These are phyloP conservation scores for Sciurus niger DNA, from an alignment of 2,113 vertebrate genomes.

Conservation along the genomic window DNA sequence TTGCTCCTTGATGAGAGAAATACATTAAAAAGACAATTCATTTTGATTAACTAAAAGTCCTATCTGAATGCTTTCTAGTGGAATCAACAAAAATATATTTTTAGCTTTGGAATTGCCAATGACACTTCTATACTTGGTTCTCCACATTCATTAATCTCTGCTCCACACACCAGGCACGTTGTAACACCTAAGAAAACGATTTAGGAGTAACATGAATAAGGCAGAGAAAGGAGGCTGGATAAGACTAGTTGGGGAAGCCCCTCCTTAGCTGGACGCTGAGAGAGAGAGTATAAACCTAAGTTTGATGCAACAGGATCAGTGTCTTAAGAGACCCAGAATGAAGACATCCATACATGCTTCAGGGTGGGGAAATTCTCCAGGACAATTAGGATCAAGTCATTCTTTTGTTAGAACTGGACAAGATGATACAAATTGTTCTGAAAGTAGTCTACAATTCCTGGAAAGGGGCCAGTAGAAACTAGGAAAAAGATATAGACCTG, in stretches of 20 bases:
- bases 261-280: neutral
- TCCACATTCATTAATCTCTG: constrained; percentile 21
- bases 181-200: constrained; percentile 18
- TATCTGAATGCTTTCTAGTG: constrained; percentile 33
- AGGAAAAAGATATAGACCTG: constrained; percentile 19
- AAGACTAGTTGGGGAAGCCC: neutral
- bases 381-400: neutral
- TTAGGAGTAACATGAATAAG: neutral
- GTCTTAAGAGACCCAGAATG: neutral
- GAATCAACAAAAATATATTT: neutral
- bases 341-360: constrained; percentile 7
- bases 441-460: constrained; percentile 35
- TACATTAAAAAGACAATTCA: constrained; percentile 38
- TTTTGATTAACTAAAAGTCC: constrained; percentile 22
- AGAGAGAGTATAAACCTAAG: neutral
- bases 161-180: neutral
- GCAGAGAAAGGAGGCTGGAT: neutral
- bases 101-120: constrained; percentile 16
- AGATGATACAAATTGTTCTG: constrained; percentile 9
- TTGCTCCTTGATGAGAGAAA: constrained; percentile 59
- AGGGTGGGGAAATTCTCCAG: neutral
- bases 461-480: constrained; percentile 22
- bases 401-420: neutral
- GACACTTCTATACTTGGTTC: neutral
- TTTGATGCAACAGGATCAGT: neutral